Evolutionary conservation across 2,797 vertebrate species (phyloP), one percentile per base, ranked within the genome.

Genomic region (Gymnoscopelus microlampas): DNA sequence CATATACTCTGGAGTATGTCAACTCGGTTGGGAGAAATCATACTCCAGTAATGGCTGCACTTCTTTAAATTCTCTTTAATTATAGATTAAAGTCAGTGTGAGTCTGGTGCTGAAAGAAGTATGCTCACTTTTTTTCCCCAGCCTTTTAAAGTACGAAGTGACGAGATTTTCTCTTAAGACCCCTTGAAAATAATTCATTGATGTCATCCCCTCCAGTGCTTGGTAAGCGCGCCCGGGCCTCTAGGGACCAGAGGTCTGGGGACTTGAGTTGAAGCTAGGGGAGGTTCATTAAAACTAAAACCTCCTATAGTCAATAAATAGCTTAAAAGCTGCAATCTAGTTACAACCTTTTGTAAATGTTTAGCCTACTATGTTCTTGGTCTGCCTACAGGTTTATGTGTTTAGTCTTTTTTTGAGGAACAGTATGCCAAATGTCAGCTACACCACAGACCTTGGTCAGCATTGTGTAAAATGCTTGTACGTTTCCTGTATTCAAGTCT

Each of bases 11-110:
- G 82, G 76, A 49, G 35, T 51, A 32, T 63, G 79, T 78, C 77
- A 79, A 70, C 68, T 89, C 80, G 75, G 67, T 63, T 81, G 78
- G 86, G 88, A 86, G 86, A 83, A 60, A 12, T 2, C 76, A 73
- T 78, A 76, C 78, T 80, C 82, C 39, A 44, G 39, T 89, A 88
- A 87, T 86, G 75, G 83, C 83, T 24, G 76, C 78, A 65, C 80
- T 77, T 63, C 84, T 89, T 87, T 78, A 82, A 80, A 80, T 81
- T 87, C 74, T 81, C 80, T 90, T 92, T 87, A 91, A 92, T 90
- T 91, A 88, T 89, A 87, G 84, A 93, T 87, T 85, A 73, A 76
- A 83, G 74, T 19, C 19, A 19, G 19, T 81, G 73, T 79, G 79
- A 82, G 74, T 77, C 61, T 82, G 81, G 71, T 73, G 71, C 67